Conservation (phyloP, 2,888 invertebrate species). For the Pristionchus arcanus region DNA sequence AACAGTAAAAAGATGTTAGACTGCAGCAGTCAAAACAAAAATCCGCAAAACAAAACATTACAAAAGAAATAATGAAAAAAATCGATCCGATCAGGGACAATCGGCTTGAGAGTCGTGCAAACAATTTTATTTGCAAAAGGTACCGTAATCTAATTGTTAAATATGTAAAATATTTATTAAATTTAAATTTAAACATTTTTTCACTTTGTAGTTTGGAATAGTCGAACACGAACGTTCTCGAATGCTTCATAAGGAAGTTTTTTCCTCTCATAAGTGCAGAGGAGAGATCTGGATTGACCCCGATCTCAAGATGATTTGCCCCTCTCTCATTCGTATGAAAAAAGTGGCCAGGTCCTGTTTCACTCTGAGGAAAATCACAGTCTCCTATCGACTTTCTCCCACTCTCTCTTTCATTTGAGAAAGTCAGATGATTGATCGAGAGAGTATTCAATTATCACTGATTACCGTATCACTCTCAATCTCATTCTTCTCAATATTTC, state of each 20-base stretch:
- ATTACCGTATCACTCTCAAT: constrained; percentile 1
- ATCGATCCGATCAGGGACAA: neutral
- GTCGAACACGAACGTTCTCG: neutral
- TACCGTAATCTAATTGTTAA: neutral
- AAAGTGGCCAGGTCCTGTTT: constrained; percentile 45
- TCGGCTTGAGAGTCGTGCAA: too few species aligned
- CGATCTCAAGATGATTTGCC: constrained; percentile 50
- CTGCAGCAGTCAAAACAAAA: too few species aligned
- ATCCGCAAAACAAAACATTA: neutral
- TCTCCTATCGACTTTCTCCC: constrained; percentile 33
- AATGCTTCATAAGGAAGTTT: constrained; percentile 33
- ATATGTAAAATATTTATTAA: neutral
- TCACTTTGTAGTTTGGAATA: neutral
- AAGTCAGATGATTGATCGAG: constrained; percentile 42
- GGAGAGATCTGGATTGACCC: constrained; percentile 44
- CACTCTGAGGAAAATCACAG: constrained; percentile 34
- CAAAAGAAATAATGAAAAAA: neutral
- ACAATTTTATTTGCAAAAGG: neutral
- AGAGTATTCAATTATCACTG: constrained; percentile 39
- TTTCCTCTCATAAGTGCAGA: constrained; percentile 13
- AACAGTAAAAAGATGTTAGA: too few species aligned
- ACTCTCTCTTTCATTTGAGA: constrained; percentile 33
- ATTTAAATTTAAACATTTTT: neutral
- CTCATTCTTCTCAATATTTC: neutral
- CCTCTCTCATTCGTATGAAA: constrained; percentile 35